Evolutionary conservation across 2,113 vertebrate genomes (phyloP).

Genomic region (Tyto alba): DNA sequence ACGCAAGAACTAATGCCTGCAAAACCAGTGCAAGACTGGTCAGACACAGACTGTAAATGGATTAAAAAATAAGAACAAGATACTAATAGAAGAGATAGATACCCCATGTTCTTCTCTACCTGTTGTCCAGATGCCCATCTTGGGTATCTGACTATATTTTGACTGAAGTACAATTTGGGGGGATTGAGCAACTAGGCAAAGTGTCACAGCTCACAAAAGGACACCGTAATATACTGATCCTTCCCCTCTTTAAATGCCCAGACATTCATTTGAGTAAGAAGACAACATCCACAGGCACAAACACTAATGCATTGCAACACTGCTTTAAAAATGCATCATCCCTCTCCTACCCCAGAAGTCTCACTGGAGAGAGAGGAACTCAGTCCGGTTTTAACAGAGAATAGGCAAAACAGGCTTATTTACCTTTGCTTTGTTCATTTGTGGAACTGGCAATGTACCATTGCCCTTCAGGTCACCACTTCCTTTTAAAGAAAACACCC

Average conservation of each 20-base stretch:
- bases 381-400: not conserved
- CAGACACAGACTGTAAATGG: too few species aligned
- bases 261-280: not conserved
- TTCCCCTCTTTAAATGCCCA: not conserved
- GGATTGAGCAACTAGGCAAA: not conserved
- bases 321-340: not conserved
- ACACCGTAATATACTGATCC: not conserved
- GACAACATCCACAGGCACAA: not conserved
- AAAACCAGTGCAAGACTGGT: not conserved
- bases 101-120: not conserved
- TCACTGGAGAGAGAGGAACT: not conserved
- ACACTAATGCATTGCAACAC: not conserved
- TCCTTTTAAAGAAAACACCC: not conserved
- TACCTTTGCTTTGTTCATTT: not conserved
- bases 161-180: not conserved
- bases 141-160: not conserved
- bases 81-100: not conserved
- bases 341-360: not conserved
- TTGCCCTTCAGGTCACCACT: not conserved
- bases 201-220: not conserved
- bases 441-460: not conserved
- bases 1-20: not conserved
- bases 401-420: not conserved
- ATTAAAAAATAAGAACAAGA: not conserved
- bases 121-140: accelerated